Evolutionary conservation across 2,113 vertebrate species (phyloP), one percentile per base, ranked within the genome.

Genomic region (Prinia subflava): DNA sequence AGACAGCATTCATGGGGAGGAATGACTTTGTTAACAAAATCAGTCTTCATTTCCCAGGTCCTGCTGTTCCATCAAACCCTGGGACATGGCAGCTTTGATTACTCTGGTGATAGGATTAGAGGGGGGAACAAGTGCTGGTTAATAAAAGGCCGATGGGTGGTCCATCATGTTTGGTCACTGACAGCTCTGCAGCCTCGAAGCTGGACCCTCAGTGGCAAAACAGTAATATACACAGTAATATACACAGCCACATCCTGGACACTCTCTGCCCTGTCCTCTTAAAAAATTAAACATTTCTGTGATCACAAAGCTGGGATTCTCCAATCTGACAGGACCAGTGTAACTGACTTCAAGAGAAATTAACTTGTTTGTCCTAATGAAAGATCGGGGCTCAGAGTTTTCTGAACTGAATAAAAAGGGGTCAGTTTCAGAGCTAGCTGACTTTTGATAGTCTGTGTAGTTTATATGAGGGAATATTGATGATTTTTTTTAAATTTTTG

Each of bases 11-110:
- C 91, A 95, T 83, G 89, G 79, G 84, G 60, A 96, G 95, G 92
- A 97, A 93, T 96, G 90, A 96, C 95, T 97, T 96, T 94, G 96
- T 97, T 97, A 97, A 97, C 95, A 93, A 94, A 96, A 96, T 97
- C 97, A 97, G 92, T 77, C 95, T 97, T 97, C 96, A 91, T 97
- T 97, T 97, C 96, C 95, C 95, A 95, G 94, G 92, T 97, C 95
- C 96, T 95, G 96, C 96, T 97, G 96, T 96, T 97, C 94, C 92
- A 92, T 97, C 96, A 95, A 46, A 94, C 91, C 92, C 79, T 95
- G 93, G 94, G 92, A 96, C 85, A 24, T 47, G 80, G 96, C 85
- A 68, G 78, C 81, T 93, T 78, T 78, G 89, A 94, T 83, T 85
- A 96, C 88, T 91, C 76, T 80, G 47, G 83, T 94, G 96, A 93